A percentile compares a stretch with the other conserved stretches of the same genome.
phyloP scores from a whole-genome alignment of 1,140 invertebrate genomes.

The Elymnias hypermnestra region DNA sequence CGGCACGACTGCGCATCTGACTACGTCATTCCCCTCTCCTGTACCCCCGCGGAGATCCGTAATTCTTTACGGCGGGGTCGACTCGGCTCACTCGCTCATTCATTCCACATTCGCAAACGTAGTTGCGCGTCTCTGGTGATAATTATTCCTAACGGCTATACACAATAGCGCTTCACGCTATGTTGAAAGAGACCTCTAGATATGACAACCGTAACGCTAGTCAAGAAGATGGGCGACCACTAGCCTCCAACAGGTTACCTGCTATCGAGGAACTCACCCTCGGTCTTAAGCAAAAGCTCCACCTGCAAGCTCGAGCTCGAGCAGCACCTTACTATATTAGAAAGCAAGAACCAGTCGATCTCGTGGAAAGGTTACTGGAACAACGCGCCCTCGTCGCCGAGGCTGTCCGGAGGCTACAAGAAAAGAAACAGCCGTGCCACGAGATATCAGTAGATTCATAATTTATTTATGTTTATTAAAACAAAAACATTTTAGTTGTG shows the following conservation, averaged over 20 bases:
- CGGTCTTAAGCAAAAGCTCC: constrained; percentile 71
- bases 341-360: constrained; percentile 72
- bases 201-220: constrained; percentile 46
- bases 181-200: constrained; percentile 67
- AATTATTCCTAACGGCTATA: constrained; percentile 42
- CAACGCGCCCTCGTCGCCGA: constrained; percentile 70
- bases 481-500: constrained; percentile 73
- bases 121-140: constrained; percentile 47
- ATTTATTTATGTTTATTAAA: constrained; percentile 54
- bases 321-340: constrained; percentile 72
- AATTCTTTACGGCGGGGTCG: constrained; percentile 60
- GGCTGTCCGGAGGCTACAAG: constrained; percentile 67
- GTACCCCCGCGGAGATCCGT: constrained; percentile 49
- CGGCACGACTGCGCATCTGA: constrained; percentile 71
- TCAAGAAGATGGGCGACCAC: constrained; percentile 48
- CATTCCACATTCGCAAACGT: constrained; percentile 70
- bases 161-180: constrained; percentile 46
- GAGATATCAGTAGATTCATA: constrained; percentile 72
- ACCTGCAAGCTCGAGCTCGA: constrained; percentile 67
- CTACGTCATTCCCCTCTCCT: constrained; percentile 59
- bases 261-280: constrained; percentile 67
- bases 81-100: constrained; percentile 67
- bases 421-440: constrained; percentile 69
- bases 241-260: constrained; percentile 55
- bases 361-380: constrained; percentile 67